These are phyloP conservation scores for Peromyscus eremicus DNA, from an alignment of 2,797 vertebrate species.

Conservation along the genomic window DNA sequence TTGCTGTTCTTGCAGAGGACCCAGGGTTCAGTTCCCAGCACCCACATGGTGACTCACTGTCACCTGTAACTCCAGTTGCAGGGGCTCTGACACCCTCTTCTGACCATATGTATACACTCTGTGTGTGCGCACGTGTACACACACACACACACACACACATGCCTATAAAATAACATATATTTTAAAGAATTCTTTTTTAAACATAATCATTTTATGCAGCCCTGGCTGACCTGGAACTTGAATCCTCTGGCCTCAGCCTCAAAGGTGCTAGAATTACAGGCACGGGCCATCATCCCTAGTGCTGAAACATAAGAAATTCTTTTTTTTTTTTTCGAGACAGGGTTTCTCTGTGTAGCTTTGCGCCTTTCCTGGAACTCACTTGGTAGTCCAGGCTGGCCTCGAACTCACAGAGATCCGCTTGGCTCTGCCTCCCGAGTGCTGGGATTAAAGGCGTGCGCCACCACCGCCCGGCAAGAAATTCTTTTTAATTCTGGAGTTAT, in stretches of 20 bases:
- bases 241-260: background rate
- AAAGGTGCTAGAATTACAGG: background rate
- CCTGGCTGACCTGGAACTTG: background rate
- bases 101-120: background rate
- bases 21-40: background rate
- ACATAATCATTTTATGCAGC: background rate
- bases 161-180: background rate
- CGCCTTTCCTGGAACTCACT: too few relatives aligned
- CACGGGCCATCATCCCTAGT: background rate
- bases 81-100: background rate
- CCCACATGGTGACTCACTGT: background rate
- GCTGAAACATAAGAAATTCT: background rate
- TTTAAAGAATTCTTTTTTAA: background rate
- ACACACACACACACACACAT: background rate
- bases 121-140: background rate
- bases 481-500: background rate
- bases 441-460: too few relatives aligned
- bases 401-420: too few relatives aligned
- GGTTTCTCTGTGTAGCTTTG: too few relatives aligned
- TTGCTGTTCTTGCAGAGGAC: background rate
- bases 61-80: background rate
- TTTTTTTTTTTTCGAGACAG: background rate
- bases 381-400: too few relatives aligned
- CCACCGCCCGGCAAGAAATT: too few relatives aligned
- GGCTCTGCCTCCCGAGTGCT: too few relatives aligned